Base-by-base conservation (phyloP, 2,797 vertebrate species). In the Clamator glandarius region DNA sequence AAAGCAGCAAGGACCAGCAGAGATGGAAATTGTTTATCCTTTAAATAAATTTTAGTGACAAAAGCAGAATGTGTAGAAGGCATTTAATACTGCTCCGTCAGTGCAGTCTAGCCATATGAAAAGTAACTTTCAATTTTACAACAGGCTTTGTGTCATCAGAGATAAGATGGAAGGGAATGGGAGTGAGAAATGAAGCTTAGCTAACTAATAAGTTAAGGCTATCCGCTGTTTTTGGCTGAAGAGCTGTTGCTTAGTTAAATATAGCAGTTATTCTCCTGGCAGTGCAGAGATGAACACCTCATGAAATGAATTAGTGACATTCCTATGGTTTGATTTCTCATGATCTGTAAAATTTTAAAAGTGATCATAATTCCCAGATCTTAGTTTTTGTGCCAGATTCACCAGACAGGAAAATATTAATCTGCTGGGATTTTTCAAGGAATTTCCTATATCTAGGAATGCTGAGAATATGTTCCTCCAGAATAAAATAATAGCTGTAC, bases 331-430 rank as follows among this genome's bases (percentile, higher is more conserved):
- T 93, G 92, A 91, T 95, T 96, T 96, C 90, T 95, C 93, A 93
- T 90, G 80, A 95, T 92, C 87, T 95, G 75, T 90, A 95, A 89
- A 96, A 91, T 94, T 96, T 88, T 88, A 93, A 96, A 96, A 86
- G 76, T 63, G 63, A 93, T 95, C 52, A 67, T 94, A 94, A 93
- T 89, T 95, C 93, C 94, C 93, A 94, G 77, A 95, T 94, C 92
- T 73, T 78, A 35, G 33, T 55, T 94, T 91, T 79, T 69, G 15
- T 89, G 91, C 94, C 96, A 95, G 90, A 95, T 80, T 84, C 84
- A 90, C 57, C 74, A 96, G 93, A 96, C 85, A 92, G 89, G 82
- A 96, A 97, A 93, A 91, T 90, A 96, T 90, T 96, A 93, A 94
- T 95, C 91, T 90, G 51, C 41, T 84, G 92, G 83, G 91, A 94